These are phyloP conservation scores for Drosophila kepulauana DNA, from an alignment of 1,140 invertebrate species.

Conservation along the genomic window DNA sequence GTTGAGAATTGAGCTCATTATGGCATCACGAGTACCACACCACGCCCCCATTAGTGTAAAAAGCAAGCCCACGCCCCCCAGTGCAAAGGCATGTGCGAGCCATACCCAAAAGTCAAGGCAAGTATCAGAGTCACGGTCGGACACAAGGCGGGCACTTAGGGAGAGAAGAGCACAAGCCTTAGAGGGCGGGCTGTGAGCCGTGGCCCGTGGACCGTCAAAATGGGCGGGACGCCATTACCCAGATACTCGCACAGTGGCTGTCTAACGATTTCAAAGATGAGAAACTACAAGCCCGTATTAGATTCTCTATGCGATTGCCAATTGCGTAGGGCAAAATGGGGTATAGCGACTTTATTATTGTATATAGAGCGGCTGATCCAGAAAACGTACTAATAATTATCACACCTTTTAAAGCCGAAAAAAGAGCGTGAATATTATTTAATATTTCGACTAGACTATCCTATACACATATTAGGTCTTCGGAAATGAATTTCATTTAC, in stretches of 20 bases:
- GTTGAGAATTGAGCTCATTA: slow-evolving; percentile 83
- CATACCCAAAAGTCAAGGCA: slow-evolving; percentile 44
- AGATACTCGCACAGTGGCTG: slow-evolving; percentile 27
- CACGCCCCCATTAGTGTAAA: slow-evolving; percentile 81
- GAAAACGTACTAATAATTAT: too few relatives aligned
- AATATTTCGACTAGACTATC: too few relatives aligned
- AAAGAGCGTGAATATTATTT: too few relatives aligned
- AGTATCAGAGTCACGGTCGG: slow-evolving; percentile 26
- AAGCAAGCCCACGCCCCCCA: slow-evolving; percentile 65
- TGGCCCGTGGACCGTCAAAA: not conserved
- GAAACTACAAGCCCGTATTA: slow-evolving; percentile 41
- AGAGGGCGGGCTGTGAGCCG: not conserved
- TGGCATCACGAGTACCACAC: slow-evolving; percentile 67
- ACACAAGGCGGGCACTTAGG: slow-evolving; percentile 6
- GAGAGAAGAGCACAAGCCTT: too few relatives aligned
- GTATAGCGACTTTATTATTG: slow-evolving; percentile 23
- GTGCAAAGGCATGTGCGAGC: not conserved
- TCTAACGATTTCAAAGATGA: slow-evolving; percentile 77
- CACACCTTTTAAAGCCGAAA: too few relatives aligned
- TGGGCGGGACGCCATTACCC: slow-evolving; percentile 27
- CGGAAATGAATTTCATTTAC: too few relatives aligned
- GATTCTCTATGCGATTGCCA: not conserved
- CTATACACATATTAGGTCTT: too few relatives aligned
- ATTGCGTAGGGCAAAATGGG: not conserved
- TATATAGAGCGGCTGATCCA: too few relatives aligned